These are phyloP conservation scores for Polietes domitor DNA, from an alignment of 2,888 invertebrate genomes.

Conservation along the genomic window DNA sequence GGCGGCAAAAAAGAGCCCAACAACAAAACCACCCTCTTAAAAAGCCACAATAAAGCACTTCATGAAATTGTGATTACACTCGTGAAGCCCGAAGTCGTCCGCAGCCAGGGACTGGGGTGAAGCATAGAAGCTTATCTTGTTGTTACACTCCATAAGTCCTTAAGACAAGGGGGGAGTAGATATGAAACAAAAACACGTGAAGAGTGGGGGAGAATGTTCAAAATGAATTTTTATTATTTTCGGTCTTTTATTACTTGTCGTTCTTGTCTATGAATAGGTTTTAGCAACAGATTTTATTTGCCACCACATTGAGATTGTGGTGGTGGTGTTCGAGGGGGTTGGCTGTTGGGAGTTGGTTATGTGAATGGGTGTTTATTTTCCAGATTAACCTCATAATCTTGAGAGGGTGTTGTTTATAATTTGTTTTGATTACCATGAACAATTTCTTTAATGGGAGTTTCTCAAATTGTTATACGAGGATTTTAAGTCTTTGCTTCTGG, in stretches of 20 bases:
- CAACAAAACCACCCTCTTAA: constrained; percentile 31
- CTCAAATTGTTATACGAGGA: neutral
- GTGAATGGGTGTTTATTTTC: constrained; percentile 19
- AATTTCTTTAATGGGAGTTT: constrained; percentile 10
- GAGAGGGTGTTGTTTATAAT: constrained; percentile 22
- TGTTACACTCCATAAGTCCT: constrained; percentile 20
- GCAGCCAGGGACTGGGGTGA: neutral
- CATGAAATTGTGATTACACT: constrained; percentile 17
- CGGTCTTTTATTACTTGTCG: constrained; percentile 29
- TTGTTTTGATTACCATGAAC: constrained; percentile 37
- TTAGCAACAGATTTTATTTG: constrained; percentile 28
- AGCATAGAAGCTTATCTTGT: neutral
- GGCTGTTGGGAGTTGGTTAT: neutral
- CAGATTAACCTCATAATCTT: constrained; percentile 53
- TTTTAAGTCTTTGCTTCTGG: neutral
- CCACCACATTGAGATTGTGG: neutral
- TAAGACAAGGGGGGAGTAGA: neutral
- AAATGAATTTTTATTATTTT: constrained; percentile 33
- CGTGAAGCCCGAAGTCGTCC: neutral
- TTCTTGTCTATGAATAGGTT: neutral
- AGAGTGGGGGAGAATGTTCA: neutral
- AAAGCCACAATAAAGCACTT: constrained; percentile 39
- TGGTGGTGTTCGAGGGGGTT: neutral
- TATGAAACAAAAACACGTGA: neutral
- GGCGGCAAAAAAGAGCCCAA: constrained; percentile 13